Evolutionary conservation across 2,888 invertebrate genomes (phyloP).

Genomic region (Siphlonurus alternatus): DNA sequence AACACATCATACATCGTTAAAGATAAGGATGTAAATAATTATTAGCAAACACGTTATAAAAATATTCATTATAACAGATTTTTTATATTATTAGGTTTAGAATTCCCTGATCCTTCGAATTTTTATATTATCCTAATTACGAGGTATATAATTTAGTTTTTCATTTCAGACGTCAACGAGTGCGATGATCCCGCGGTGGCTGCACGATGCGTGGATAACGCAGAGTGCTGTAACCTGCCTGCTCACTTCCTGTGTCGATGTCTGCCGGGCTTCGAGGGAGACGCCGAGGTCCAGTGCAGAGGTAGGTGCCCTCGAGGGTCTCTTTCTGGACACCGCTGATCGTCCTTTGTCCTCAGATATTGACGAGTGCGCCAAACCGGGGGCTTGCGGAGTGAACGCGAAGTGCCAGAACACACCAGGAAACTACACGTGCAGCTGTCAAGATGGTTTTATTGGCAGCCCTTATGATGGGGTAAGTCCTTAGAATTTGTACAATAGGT

Average conservation of each 20-base stretch:
- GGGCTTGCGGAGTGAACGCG: constrained; percentile 66
- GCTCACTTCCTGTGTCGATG: constrained; percentile 92
- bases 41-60: no score
- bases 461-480: constrained; percentile 46
- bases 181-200: constrained; percentile 75
- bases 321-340: background rate
- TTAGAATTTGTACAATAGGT: constrained; percentile 1
- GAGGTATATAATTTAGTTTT: no score
- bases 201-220: constrained; percentile 73
- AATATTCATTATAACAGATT: no score
- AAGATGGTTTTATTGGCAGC: constrained; percentile 68
- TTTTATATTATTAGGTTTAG: no score
- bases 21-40: no score
- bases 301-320: constrained; percentile 32
- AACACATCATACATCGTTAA: no score
- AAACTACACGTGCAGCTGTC: constrained; percentile 74
- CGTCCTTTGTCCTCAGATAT: constrained; percentile 42
- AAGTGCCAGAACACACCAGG: constrained; percentile 69
- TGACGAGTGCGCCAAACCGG: constrained; percentile 68
- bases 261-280: constrained; percentile 75
- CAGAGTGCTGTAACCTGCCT: constrained; percentile 88
- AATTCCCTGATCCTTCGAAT: no score
- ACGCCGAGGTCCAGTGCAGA: constrained; percentile 73
- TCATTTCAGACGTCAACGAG: constrained; percentile 71
- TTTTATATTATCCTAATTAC: no score